A percentile compares a stretch with the other conserved stretches of the same genome.
Evolutionary conservation across 2,113 vertebrate genomes (phyloP).

Genomic region (Malurus alboscapulatus): DNA sequence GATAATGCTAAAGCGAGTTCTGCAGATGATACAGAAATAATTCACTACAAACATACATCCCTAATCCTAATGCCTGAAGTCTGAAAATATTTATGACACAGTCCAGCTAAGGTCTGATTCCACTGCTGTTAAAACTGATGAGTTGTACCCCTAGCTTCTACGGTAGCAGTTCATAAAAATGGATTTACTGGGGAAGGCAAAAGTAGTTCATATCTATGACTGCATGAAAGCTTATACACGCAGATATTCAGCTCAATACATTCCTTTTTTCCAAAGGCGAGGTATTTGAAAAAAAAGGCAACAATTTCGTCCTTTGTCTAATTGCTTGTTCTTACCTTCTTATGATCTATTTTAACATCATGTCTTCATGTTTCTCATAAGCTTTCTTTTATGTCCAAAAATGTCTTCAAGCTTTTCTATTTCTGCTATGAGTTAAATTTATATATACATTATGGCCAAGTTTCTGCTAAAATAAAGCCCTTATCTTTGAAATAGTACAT

Average conservation of each 20-base stretch:
- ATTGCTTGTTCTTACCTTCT: background rate
- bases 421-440: background rate
- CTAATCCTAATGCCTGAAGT: background rate
- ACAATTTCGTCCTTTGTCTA: background rate
- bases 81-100: conserved; percentile 9
- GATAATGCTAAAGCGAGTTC: background rate
- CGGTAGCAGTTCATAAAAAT: background rate
- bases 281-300: background rate
- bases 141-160: background rate
- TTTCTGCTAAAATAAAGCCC: background rate
- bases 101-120: background rate
- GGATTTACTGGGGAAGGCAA: background rate
- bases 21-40: background rate
- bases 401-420: background rate
- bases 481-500: conserved; percentile 4
- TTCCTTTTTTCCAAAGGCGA: background rate
- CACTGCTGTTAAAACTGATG: background rate
- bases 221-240: background rate
- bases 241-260: background rate
- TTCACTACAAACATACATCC: background rate
- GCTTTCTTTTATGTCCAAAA: conserved; percentile 8
- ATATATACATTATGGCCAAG: background rate
- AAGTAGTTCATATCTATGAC: conserved; percentile 23
- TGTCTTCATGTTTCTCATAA: background rate
- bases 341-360: background rate